Evolutionary conservation across 2,113 vertebrate genomes (phyloP), one percentile per base, ranked within the genome.

Genomic region (Hyaena hyaena): DNA sequence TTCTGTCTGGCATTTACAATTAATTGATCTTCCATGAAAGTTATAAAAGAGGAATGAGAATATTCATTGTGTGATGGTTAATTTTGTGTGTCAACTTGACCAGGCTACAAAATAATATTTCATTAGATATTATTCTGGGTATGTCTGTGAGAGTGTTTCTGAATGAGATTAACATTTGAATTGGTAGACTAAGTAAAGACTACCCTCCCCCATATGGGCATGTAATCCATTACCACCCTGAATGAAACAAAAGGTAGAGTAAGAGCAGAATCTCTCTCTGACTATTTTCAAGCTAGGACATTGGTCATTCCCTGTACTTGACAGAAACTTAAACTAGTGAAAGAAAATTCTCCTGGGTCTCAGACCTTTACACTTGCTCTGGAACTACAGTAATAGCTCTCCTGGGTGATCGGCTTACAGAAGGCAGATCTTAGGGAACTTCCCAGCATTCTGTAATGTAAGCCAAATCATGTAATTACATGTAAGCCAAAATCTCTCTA

Each of bases 171-270:
- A 53, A 61, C 8, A 35, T 58, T n/a, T n/a, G 23, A 71, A 61
- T 53, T 45, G 31, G 11, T 43, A 87, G 81, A 26, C 21, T 58
- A 50, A 39, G 15, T 58, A 69, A 65, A 85, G 58, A 58, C 15
- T 9, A 15, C 1, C 1, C 1, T 39, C 10, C 2, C 16, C 24
- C 28, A 0, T 3, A 11, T 26, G 28, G 17, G 7, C 10, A 35
- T 24, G 16, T 11, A 82, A 55, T 77, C 2, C 2, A 7, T 12
- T 55, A 33, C 45, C 33, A n/a, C 12, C 10, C 16, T 23, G 11
- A 95, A 53, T 10, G n/a, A 53, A 89, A 31, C 21, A 24, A 45
- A 45, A 63, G 2, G 0, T 31, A 5, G 24, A 6, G 5, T 7
- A 39, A 53, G 28, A 24, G 43, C 14, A n/a, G 14, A 43, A 10